Percentiles rank a stretch among this genome's conserved stretches.
Conservation (phyloP, 2,888 invertebrate species). For the Flabesymbios commensalis region DNA sequence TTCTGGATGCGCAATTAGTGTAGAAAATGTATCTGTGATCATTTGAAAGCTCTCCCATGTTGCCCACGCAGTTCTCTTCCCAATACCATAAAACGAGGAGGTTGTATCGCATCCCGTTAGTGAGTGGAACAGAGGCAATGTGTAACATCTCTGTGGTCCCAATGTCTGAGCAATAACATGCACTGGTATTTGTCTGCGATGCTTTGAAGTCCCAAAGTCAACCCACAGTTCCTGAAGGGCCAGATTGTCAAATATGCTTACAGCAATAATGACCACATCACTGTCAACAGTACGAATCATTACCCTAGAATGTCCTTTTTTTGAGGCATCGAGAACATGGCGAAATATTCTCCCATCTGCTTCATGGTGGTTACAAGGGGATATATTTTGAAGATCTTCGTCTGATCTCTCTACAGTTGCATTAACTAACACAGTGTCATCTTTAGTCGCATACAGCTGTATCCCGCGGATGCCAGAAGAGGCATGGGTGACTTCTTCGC, state of each 20-base stretch:
- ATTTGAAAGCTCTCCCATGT: neutral
- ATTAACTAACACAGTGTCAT: constrained; percentile 1
- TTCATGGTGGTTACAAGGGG: constrained; percentile 22
- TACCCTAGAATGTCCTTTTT: constrained; percentile 12
- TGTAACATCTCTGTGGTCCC: neutral
- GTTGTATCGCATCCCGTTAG: neutral
- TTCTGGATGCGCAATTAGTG: neutral
- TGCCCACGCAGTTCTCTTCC: neutral
- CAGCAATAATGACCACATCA: constrained; percentile 28
- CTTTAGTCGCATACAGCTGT: constrained; percentile 8
- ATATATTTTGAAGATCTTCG: neutral
- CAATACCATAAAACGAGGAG: neutral
- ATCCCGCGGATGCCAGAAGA: neutral
- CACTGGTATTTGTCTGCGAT: constrained; percentile 26
- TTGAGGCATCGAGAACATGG: constrained; percentile 22
- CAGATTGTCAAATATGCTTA: too few species aligned
- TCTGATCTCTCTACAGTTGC: neutral
- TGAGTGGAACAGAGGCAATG: constrained; percentile 15
- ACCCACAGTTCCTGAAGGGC: too few species aligned
- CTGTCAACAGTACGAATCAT: constrained; percentile 31
- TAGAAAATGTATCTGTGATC: neutral
- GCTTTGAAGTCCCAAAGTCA: constrained; percentile 26
- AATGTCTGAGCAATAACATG: neutral
- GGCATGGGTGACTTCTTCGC: neutral
- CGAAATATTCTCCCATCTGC: constrained; percentile 26